A percentile compares a stretch with the other conserved stretches of the same genome.
Conservation (phyloP, 2,113 vertebrate genomes). For the Plotosus lineatus region DNA sequence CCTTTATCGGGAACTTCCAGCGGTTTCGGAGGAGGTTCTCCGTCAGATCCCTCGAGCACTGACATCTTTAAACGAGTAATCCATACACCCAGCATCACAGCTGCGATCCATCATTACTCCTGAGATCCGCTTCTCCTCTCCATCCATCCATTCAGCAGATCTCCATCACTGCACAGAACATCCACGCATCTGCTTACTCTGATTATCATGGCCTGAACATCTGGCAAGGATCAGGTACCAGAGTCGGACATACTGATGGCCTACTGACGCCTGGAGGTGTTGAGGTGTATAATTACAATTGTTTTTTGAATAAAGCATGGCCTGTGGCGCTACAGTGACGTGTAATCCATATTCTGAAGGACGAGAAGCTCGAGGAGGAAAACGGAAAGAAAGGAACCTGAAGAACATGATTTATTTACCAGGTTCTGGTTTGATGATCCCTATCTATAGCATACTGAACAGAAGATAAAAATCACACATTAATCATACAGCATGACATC, state of each 20-base stretch:
- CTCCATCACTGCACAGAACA: not conserved
- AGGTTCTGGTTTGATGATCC: not conserved
- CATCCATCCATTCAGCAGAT: not conserved
- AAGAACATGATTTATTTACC: no score
- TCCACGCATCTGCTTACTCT: no score
- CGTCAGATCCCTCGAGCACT: no score
- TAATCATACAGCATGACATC: no score
- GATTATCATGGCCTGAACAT: not conserved
- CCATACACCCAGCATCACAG: not conserved
- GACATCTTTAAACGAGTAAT: not conserved
- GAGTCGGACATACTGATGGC: no score
- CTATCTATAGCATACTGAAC: no score
- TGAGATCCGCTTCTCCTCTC: not conserved
- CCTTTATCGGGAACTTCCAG: not conserved
- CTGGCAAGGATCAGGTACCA: no score
- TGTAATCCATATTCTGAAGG: constrained; percentile 19
- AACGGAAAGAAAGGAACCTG: not conserved
- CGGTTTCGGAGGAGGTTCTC: not conserved
- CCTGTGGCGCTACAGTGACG: not conserved
- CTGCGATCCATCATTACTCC: not conserved
- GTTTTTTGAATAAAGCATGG: not conserved
- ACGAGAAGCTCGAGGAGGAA: not conserved
- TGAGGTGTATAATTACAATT: not conserved
- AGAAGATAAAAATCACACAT: no score
- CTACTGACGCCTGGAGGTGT: not conserved